Evolutionary conservation across 2,888 invertebrate species (phyloP).

Genomic region (Drosophila tripunctata): DNA sequence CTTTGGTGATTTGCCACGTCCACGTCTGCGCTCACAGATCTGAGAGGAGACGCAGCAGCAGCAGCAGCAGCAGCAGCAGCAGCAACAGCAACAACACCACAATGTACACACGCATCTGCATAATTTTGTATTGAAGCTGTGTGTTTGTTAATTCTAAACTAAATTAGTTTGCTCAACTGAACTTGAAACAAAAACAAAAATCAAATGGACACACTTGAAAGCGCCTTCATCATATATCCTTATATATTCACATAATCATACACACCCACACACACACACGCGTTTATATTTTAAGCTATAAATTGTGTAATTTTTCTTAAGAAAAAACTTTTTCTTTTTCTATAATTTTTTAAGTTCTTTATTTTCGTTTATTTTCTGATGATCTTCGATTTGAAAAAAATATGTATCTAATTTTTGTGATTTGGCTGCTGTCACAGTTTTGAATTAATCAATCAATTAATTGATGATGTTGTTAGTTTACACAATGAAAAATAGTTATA

Average conservation of each 20-base stretch:
- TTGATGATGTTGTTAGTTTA: constrained; percentile 77
- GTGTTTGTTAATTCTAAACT: constrained; percentile 63
- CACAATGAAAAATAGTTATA: constrained; percentile 55
- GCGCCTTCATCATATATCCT: constrained; percentile 41
- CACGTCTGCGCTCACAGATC: constrained; percentile 93
- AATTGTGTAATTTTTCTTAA: constrained; percentile 45
- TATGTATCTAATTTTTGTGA: constrained; percentile 57
- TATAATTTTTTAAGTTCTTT: constrained; percentile 47
- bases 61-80: not conserved
- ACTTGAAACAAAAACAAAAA: constrained; percentile 17
- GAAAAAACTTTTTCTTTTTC: constrained; percentile 33
- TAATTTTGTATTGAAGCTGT: too few relatives aligned
- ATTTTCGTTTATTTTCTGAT: constrained; percentile 50
- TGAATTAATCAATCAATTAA: constrained; percentile 48
- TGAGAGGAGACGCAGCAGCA: constrained; percentile 84
- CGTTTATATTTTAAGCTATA: constrained; percentile 35
- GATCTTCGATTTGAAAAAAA: constrained; percentile 66
- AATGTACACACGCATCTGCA: constrained; percentile 59
- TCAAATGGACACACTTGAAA: constrained; percentile 33
- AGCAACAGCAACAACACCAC: constrained; percentile 30
- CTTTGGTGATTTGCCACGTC: constrained; percentile 94
- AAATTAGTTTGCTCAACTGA: constrained; percentile 77
- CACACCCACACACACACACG: constrained; percentile 12
- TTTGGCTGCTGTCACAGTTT: constrained; percentile 59
- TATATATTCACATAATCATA: constrained; percentile 11